Conservation (phyloP, 2,888 invertebrate genomes). For the Teinopalpus imperialis region DNA sequence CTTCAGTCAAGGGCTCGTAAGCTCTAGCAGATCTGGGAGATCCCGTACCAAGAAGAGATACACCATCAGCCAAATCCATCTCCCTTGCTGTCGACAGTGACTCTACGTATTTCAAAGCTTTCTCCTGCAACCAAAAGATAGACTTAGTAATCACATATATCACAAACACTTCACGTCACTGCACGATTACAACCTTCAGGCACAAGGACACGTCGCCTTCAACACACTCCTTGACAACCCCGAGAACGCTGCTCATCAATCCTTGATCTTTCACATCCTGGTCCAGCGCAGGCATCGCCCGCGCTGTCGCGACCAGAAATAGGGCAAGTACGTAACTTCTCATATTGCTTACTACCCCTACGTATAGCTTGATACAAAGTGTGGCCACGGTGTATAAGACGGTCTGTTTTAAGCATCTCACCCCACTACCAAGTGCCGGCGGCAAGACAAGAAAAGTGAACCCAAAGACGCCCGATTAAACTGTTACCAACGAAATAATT, state of each 20-base stretch:
- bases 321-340: constrained; percentile 72
- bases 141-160: constrained; percentile 43
- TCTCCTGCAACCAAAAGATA: constrained; percentile 84
- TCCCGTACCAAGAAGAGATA: constrained; percentile 75
- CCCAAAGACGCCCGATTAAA: constrained; percentile 70
- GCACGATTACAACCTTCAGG: constrained; percentile 82
- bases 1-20: constrained; percentile 85
- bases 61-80: constrained; percentile 82
- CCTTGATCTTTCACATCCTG: constrained; percentile 78
- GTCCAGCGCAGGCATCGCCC: constrained; percentile 73
- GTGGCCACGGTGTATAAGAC: constrained; percentile 64
- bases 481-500: constrained; percentile 64
- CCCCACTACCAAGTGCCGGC: constrained; percentile 64
- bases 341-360: constrained; percentile 69
- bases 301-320: constrained; percentile 73
- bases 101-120: constrained; percentile 87
- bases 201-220: constrained; percentile 86
- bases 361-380: constrained; percentile 70
- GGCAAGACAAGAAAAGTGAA: constrained; percentile 66
- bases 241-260: constrained; percentile 75
- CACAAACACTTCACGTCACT: constrained; percentile 41
- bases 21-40: constrained; percentile 83
- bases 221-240: constrained; percentile 87
- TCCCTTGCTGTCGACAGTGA: constrained; percentile 76
- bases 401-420: constrained; percentile 73